Evolutionary conservation across 1,140 invertebrate species (phyloP).

Genomic region (Hylaeus anthracinus): DNA sequence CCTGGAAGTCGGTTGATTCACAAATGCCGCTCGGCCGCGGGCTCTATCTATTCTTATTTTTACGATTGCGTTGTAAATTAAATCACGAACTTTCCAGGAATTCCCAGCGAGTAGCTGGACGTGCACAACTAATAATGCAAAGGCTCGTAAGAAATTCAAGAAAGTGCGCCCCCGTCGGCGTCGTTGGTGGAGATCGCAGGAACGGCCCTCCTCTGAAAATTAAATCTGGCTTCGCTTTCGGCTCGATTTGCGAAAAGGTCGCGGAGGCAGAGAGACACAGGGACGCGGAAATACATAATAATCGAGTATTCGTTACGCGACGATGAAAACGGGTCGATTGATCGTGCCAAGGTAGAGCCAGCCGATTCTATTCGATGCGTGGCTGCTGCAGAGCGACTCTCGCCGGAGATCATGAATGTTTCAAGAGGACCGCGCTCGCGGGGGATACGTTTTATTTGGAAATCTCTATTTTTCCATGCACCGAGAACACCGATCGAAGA

Average conservation of each 20-base stretch:
- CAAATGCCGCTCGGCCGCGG: neutral
- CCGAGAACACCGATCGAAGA: neutral
- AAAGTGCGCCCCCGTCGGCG: no score
- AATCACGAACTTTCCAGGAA: neutral
- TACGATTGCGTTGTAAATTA: neutral
- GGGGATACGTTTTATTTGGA: neutral
- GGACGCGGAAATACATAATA: neutral
- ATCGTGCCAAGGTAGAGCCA: neutral
- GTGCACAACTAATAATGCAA: neutral
- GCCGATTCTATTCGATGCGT: neutral
- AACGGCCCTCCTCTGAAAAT: neutral
- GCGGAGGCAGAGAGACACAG: neutral
- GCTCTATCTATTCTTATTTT: neutral
- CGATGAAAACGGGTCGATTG: neutral
- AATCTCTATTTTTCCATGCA: slow-evolving; percentile 32
- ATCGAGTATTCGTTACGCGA: neutral
- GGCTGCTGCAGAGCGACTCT: no score
- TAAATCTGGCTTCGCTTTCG: neutral
- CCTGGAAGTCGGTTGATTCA: neutral
- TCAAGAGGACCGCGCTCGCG: neutral
- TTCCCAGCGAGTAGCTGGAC: neutral
- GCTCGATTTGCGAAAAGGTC: neutral
- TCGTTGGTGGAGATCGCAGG: no score
- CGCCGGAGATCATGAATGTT: slow-evolving; percentile 9
- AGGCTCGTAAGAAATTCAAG: neutral